Evolutionary conservation across 2,888 invertebrate genomes (phyloP).

Genomic region (Molorchus minor): DNA sequence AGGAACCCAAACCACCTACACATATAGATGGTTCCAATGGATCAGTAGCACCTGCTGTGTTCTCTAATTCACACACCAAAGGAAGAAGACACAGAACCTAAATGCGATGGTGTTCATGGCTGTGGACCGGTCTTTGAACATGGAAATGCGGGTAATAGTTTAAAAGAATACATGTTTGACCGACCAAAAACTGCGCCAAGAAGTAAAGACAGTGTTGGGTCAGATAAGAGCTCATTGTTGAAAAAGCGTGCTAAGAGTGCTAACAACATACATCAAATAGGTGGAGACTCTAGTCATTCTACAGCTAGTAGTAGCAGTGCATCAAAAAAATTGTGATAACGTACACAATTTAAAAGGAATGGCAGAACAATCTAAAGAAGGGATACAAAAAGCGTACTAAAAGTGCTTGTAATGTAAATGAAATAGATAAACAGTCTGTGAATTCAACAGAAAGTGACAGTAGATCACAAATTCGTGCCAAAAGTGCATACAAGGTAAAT

Average conservation of each 20-base stretch:
- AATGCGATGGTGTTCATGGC: constrained; percentile 67
- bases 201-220: constrained; percentile 32
- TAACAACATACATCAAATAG: constrained; percentile 38
- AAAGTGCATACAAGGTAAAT: constrained; percentile 47
- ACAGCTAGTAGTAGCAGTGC: constrained; percentile 7
- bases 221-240: constrained; percentile 25
- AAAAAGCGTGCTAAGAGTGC: constrained; percentile 46
- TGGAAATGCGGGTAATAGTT: constrained; percentile 63
- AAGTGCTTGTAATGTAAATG: constrained; percentile 43
- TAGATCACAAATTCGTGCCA: constrained; percentile 20
- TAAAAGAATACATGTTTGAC: constrained; percentile 64
- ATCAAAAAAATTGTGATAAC: constrained; percentile 29
- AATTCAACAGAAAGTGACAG: constrained; percentile 30
- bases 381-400: constrained; percentile 40
- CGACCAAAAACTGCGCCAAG: constrained; percentile 47
- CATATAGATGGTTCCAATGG: constrained; percentile 86
- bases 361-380: constrained; percentile 30
- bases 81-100: constrained; percentile 51
- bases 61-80: constrained; percentile 76
- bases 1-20: constrained; percentile 74
- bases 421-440: constrained; percentile 14
- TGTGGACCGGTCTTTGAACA: constrained; percentile 63
- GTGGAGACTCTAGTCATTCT: constrained; percentile 29
- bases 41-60: constrained; percentile 79
- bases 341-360: too few species aligned